Percentiles rank a stretch among this genome's conserved stretches.
Evolutionary conservation across 2,888 invertebrate genomes (phyloP).

Genomic region (Nematopogon swammerdamellus): DNA sequence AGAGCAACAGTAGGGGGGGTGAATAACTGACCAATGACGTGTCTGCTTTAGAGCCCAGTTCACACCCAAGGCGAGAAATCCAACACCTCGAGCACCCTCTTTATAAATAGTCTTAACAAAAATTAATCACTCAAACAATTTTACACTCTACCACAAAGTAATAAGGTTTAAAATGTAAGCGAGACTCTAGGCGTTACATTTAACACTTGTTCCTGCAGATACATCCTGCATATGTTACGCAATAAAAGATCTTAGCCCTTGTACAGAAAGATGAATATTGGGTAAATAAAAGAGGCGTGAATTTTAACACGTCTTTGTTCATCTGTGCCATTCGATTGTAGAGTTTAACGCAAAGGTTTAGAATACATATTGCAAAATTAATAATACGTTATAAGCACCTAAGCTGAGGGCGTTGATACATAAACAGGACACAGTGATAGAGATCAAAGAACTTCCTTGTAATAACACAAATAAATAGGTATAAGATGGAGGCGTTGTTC

Average conservation of each 20-base stretch:
- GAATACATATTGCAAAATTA: too few relatives aligned
- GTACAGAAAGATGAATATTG: too few relatives aligned
- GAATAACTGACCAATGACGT: slow-evolving; percentile 33
- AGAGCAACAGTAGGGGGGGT: slow-evolving; percentile 8
- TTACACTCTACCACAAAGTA: rapidly evolving
- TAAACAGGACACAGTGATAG: too few relatives aligned
- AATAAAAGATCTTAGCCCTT: too few relatives aligned
- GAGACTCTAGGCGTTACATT: not conserved
- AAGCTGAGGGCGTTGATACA: too few relatives aligned
- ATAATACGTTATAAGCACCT: too few relatives aligned
- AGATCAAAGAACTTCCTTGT: too few relatives aligned
- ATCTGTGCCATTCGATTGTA: not conserved
- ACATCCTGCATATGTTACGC: too few relatives aligned
- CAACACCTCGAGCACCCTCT: slow-evolving; percentile 30
- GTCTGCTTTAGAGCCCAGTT: slow-evolving; percentile 32
- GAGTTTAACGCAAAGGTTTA: not conserved
- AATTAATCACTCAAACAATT: too few relatives aligned
- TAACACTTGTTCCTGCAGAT: not conserved
- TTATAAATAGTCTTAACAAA: not conserved
- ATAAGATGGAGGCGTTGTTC: too few relatives aligned
- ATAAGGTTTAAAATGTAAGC: slow-evolving; percentile 14
- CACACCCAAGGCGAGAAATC: slow-evolving; percentile 51
- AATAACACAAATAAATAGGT: too few relatives aligned
- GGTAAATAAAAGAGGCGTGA: not conserved
- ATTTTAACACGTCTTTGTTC: not conserved